Evolutionary conservation across 2,888 invertebrate species (phyloP), one percentile per base, ranked within the genome.

Genomic region (Parelbella ahira): DNA sequence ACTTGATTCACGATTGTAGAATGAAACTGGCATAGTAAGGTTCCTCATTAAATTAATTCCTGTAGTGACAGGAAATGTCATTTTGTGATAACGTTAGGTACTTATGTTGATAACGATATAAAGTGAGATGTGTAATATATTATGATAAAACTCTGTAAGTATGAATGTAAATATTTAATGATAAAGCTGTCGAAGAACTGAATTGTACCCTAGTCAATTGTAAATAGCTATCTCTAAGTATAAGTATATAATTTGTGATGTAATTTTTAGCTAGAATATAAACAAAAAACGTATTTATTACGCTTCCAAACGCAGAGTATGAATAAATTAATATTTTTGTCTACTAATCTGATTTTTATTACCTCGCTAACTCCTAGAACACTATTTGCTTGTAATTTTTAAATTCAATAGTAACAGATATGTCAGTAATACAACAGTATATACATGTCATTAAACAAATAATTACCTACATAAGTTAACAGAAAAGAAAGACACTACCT

Each of bases 121-220:
- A 61, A 68, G 59, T 66, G 61, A 66, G 65, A 64, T 47, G 57
- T 62, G 57, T 55, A 50, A 51, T 55, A 51, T 46, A 15, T 3
- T 15, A 15, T 15, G 15, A n/a, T n/a, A n/a, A n/a, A n/a, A n/a
- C n/a, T n/a, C n/a, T 41, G 56, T 39, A 32, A 23, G 38, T 37
- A 38, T 23, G 15, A 56, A 61, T 75, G 71, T 73, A 79, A 62
- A 72, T 74, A 71, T 56, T 60, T 48, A 50, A 48, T 44, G 51
- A 61, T 57, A 65, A 67, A 65, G 58, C 62, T 69, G 78, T 80
- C 61, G 79, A 80, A 81, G 87, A 86, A 87, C 87, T 87, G 87
- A 87, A 84, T 70, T 82, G 78, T 84, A 84, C 81, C 80, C 87
- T 87, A 87, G 87, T 87, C 87, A 87, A 87, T 87, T 87, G 84